Conservation (phyloP, 2,797 vertebrate genomes). For the Phylloscopus collybita region DNA sequence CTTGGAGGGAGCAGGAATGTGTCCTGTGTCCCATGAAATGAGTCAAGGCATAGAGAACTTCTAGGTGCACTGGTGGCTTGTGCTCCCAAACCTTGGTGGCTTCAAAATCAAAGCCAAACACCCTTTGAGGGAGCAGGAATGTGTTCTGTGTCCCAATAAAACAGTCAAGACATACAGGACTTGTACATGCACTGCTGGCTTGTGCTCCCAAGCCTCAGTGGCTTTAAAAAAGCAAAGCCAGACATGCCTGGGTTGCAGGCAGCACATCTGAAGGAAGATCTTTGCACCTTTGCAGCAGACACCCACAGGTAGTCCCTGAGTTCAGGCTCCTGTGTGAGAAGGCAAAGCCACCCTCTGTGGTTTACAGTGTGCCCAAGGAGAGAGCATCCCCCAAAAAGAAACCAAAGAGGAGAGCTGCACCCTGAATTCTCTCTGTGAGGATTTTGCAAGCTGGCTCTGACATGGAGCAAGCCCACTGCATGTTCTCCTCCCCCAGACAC, state of each 20-base stretch:
- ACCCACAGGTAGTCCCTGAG: not conserved
- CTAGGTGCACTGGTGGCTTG: not conserved
- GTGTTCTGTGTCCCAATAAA: not conserved
- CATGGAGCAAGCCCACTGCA: not conserved
- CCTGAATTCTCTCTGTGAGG: not conserved
- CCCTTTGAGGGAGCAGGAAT: not conserved
- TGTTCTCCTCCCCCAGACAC: not conserved
- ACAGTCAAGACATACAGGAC: not conserved
- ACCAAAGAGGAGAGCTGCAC: not conserved
- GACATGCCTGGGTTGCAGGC: not conserved
- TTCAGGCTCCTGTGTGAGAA: not conserved
- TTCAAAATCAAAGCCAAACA: not conserved
- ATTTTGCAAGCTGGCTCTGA: not conserved
- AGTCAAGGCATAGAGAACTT: not conserved
- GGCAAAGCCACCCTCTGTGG: not conserved
- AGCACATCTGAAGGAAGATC: not conserved
- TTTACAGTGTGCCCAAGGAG: not conserved
- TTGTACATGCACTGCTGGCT: not conserved
- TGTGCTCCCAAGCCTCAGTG: not conserved
- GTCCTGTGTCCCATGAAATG: not conserved
- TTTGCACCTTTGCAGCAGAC: not conserved
- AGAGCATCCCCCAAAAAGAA: not conserved
- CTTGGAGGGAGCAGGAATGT: not conserved
- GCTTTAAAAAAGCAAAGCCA: not conserved
- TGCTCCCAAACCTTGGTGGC: not conserved